A percentile compares a stretch with the other conserved stretches of the same genome.
These are phyloP conservation scores for Chrysomela aeneicollis DNA, from an alignment of 2,888 invertebrate species.

Conservation along the genomic window DNA sequence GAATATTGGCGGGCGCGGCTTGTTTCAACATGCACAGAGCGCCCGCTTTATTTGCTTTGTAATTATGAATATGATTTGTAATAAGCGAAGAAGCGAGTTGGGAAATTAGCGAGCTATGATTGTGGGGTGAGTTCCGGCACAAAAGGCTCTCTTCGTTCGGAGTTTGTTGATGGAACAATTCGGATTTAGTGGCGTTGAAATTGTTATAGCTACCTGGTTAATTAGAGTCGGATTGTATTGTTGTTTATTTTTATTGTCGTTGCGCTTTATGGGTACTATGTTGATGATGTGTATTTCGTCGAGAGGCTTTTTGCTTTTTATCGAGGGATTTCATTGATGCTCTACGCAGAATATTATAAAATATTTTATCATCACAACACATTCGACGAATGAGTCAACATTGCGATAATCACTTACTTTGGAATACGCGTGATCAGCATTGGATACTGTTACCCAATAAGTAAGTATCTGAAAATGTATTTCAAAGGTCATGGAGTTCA, in stretches of 20 bases:
- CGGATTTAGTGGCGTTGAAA: constrained; percentile 59
- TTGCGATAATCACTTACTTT: too few species aligned
- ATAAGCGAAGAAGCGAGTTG: constrained; percentile 59
- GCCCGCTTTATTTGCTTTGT: constrained; percentile 60
- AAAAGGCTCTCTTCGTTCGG: constrained; percentile 57
- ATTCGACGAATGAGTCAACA: too few species aligned
- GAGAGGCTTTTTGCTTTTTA: too few species aligned
- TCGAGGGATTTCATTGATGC: too few species aligned
- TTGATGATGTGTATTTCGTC: too few species aligned
- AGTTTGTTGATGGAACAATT: constrained; percentile 60
- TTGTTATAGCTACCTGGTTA: constrained; percentile 55
- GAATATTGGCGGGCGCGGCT: constrained; percentile 39
- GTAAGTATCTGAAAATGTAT: too few species aligned
- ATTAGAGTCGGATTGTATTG: constrained; percentile 53
- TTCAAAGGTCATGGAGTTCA: too few species aligned
- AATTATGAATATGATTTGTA: constrained; percentile 64
- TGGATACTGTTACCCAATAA: too few species aligned
- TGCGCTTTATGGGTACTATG: too few species aligned
- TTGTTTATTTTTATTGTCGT: constrained; percentile 44
- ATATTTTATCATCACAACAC: too few species aligned
- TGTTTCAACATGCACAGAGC: constrained; percentile 47
- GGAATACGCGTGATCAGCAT: too few species aligned
- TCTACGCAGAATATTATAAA: too few species aligned
- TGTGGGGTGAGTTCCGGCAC: constrained; percentile 57
- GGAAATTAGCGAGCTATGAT: constrained; percentile 60